Conservation (phyloP, 1,140 invertebrate species). For the Conus ventricosus region DNA sequence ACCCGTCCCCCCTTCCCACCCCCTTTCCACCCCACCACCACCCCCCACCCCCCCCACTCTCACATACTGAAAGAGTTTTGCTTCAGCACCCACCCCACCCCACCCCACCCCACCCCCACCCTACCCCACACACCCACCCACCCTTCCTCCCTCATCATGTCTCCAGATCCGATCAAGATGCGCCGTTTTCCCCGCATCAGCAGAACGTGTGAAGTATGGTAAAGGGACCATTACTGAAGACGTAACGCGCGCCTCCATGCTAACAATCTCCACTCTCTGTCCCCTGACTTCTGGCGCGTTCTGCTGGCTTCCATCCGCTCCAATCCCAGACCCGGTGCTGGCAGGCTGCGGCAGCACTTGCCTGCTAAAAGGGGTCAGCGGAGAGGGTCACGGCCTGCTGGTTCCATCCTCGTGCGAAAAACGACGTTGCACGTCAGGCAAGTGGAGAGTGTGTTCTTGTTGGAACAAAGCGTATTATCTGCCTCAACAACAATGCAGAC, state of each 20-base stretch:
- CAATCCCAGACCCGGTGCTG: background rate
- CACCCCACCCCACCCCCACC: background rate
- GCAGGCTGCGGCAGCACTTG: background rate
- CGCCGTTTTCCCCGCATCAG: too few species aligned
- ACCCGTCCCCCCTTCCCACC: too few species aligned
- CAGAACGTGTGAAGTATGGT: too few species aligned
- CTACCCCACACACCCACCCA: background rate
- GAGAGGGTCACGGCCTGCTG: background rate
- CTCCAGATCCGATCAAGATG: too few species aligned
- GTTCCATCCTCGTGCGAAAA: background rate
- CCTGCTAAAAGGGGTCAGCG: background rate
- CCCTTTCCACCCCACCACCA: too few species aligned
- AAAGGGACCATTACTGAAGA: background rate
- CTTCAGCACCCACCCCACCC: background rate
- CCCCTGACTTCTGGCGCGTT: background rate
- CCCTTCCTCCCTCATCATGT: background rate
- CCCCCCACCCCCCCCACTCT: too few species aligned
- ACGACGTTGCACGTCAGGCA: too few species aligned
- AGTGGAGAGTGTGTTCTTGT: too few species aligned
- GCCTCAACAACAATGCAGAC: too few species aligned
- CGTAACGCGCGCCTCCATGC: background rate
- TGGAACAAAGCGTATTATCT: too few species aligned
- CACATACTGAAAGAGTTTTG: background rate
- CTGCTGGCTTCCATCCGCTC: background rate
- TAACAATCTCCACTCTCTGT: background rate